Percentiles rank a stretch among this genome's conserved stretches.
phyloP scores from a whole-genome alignment of 35 echinoderm and acorn worm species.

The Eucidaris tribuloides region DNA sequence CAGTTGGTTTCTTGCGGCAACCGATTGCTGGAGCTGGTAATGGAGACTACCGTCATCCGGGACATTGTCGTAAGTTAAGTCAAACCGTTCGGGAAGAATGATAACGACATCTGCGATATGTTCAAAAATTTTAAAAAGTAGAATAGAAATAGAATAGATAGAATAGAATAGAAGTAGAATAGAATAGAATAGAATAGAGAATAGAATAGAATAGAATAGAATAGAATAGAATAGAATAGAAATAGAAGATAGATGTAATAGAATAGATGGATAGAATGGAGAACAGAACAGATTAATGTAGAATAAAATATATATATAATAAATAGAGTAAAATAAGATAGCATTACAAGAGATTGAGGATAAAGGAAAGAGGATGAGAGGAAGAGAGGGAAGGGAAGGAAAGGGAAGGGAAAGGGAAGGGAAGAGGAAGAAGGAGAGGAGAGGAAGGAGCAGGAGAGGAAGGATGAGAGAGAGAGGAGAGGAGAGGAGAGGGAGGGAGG shows the following conservation, averaged over 20 bases:
- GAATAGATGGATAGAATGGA: too few species aligned
- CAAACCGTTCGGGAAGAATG: neutral
- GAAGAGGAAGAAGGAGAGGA: neutral
- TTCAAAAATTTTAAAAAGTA: too few species aligned
- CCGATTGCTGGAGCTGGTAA: neutral
- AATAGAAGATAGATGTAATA: too few species aligned
- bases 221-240: too few species aligned
- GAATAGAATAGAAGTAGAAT: too few species aligned
- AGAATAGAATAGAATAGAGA: too few species aligned
- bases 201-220: too few species aligned
- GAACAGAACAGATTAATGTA: too few species aligned
- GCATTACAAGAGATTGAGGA: neutral
- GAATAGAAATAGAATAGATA: too few species aligned
- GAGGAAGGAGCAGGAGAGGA: neutral
- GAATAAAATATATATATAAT: too few species aligned
- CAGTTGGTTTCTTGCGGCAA: neutral
- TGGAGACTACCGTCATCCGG: neutral
- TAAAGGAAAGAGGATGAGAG: neutral
- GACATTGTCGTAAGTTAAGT: constrained; percentile 4
- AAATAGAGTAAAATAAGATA: too few species aligned
- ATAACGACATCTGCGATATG: constrained; percentile 24
- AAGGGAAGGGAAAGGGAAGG: neutral
- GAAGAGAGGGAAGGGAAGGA: neutral
- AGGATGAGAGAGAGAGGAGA: neutral
- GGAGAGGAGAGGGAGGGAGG: neutral